Percentiles rank a stretch among this genome's conserved stretches.
These are phyloP conservation scores for Neomicropteryx cornuta DNA, from an alignment of 1,140 invertebrate species.

Conservation along the genomic window DNA sequence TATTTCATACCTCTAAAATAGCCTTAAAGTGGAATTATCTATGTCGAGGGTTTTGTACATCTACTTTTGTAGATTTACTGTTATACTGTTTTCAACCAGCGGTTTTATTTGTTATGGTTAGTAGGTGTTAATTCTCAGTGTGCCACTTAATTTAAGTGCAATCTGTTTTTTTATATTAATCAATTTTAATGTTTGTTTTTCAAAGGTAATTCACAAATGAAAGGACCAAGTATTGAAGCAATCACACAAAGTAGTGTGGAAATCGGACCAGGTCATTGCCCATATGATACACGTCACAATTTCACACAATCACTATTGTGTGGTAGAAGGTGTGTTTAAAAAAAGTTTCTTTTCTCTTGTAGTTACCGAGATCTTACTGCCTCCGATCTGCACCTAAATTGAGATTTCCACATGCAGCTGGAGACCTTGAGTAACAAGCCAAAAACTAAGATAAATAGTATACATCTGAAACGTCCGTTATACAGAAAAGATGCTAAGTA, in stretches of 20 bases:
- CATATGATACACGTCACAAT: constrained; percentile 66
- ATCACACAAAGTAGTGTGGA: constrained; percentile 45
- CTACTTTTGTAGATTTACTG: too few relatives aligned
- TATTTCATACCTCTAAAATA: too few relatives aligned
- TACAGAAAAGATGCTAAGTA: background rate
- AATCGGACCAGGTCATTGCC: constrained; percentile 64
- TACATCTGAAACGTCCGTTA: background rate
- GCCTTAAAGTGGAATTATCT: too few relatives aligned
- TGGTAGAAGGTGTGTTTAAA: constrained; percentile 30
- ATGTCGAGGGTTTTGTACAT: too few relatives aligned
- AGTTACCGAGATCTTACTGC: constrained; percentile 2
- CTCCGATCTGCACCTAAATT: constrained; percentile 2
- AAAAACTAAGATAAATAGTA: constrained; percentile 6
- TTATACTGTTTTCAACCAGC: too few relatives aligned
- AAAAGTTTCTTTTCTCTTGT: constrained; percentile 8
- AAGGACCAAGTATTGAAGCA: constrained; percentile 46
- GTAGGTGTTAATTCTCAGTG: too few relatives aligned
- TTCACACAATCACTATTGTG: constrained; percentile 50
- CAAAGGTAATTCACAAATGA: constrained; percentile 31
- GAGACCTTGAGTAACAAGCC: constrained; percentile 4
- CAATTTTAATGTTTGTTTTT: constrained; percentile 7
- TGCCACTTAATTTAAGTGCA: too few relatives aligned
- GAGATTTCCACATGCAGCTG: background rate
- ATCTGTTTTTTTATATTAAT: constrained; percentile 5
- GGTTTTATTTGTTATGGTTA: too few relatives aligned